Evolutionary conservation across 1,140 invertebrate species (phyloP), one percentile per base, ranked within the genome.

Genomic region (Artemia franciscana): DNA sequence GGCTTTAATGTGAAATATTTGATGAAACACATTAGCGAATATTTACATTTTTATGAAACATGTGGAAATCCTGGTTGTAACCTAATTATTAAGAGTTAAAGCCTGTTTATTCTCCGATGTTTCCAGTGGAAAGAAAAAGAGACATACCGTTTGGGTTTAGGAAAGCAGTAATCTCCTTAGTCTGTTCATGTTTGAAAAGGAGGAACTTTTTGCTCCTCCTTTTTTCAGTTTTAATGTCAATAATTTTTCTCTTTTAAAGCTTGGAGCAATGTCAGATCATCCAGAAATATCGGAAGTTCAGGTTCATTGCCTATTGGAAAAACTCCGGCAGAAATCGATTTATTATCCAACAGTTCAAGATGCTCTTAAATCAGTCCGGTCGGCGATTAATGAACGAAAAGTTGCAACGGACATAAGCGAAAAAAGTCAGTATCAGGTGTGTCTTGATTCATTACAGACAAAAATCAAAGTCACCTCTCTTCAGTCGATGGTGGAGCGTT

Each of bases 401-500:
- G 18, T 24, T 24, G 15, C n/a, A 12, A 24, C n/a, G 23, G 89
- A 94, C 66, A 84, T 78, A 68, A 78, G 83, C 26, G 90, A 94
- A 68, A 83, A 87, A 70, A 79, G 78, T 67, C 85, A 87, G 62
- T 73, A 94, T 58, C 89, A 93, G 72, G 85, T 86, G 74, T 91
- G 88, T 72, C 75, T 96, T 58, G 91, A 96, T 71, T 86, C 85
- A 51, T 74, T 96, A 62, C 91, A 96, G 71, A 86, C 92, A 71
- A 89, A 86, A 27, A 93, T 96, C 64, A 92, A 91, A 80, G 87
- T 94, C 0, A 87, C 84, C 57, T 88, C 86, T 0, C 74, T 91
- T 24, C 86, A 91, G 69, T 88, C 88, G 2, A 84, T 96, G 75
- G 84, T 94, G 12, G 92, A 95, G 72, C 78, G 90, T 65, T 75